A percentile compares a stretch with the other conserved stretches of the same genome.
phyloP scores from a whole-genome alignment of 2,113 vertebrate genomes.

The Paraplagusia blochii region DNA sequence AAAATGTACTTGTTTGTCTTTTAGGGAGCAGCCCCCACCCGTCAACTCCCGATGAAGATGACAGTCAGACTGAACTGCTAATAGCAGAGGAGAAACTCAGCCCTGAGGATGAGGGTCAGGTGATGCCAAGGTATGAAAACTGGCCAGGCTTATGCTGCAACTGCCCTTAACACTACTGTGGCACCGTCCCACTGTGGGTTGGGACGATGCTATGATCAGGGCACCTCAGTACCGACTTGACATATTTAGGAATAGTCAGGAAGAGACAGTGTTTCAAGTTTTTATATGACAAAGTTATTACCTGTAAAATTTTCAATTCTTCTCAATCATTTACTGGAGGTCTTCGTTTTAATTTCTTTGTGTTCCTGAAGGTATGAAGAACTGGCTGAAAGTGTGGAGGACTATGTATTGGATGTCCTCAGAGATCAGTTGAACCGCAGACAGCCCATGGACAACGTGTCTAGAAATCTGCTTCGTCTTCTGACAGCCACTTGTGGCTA shows the following conservation, averaged over 20 bases:
- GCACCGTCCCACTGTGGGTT: no score
- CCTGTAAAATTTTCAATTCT: no score
- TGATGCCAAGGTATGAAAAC: conserved; percentile 88
- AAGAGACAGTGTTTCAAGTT: no score
- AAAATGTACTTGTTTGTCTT: not conserved
- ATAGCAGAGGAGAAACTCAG: conserved; percentile 98
- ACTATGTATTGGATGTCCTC: conserved; percentile 94
- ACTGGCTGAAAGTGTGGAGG: conserved; percentile 92
- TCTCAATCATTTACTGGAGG: no score
- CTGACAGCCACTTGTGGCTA: conserved; percentile 93
- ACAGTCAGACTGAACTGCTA: conserved; percentile 91
- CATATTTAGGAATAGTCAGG: no score
- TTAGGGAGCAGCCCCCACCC: conserved; percentile 95
- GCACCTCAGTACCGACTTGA: no score
- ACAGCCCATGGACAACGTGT: conserved; percentile 96
- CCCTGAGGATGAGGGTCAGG: conserved; percentile 91
- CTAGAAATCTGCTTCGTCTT: conserved; percentile 91
- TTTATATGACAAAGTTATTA: no score
- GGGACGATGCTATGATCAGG: no score
- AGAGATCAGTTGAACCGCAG: conserved; percentile 92
- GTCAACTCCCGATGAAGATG: conserved; percentile 94
- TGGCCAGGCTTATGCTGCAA: not conserved
- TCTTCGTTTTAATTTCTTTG: no score
- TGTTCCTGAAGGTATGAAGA: conserved; percentile 86
- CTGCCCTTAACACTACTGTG: no score